Base-by-base conservation (phyloP, 1,140 invertebrate species). In the Drosophila jambulina region DNA sequence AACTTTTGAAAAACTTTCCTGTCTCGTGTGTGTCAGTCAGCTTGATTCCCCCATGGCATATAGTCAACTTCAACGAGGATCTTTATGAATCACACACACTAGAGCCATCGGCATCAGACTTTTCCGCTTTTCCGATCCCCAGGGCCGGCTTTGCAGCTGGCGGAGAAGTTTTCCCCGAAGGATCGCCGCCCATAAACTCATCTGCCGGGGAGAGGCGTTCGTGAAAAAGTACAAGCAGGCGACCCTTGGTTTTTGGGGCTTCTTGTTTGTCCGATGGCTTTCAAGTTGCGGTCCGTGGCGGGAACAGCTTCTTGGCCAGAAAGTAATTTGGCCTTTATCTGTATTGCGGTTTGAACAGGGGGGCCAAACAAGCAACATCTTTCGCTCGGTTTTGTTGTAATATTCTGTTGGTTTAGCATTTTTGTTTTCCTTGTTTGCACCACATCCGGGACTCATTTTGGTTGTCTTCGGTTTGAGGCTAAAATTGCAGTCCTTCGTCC, bases 311-410 rank as follows among this genome's bases (percentile, higher is more conserved):
- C 85, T 90, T 88, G 85, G 85, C 85, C 85, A 90, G 74, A 88
- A 88, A 85, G 85, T 90, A 90, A 90, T 85, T 88, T 88, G 85
- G 75, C 81, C 86, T 90, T 85, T 88, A 88, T 88, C 85, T 88
- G 81, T 88, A 81, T 81, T 85, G 85, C 85, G 85, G 85, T 81
- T 88, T 90, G 77, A 88, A 76, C 81, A 88, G 85, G 38, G 67
- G 48, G 46, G 64, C 75, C 54, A 65, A 68, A 21, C 46, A 25
- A 43, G 58, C 64, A 46, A 46, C 46, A 67, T 53, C 72, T 76
- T 77, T 65, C 13, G 38, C 72, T 34, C 54, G 27, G 48, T 45
- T 51, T 45, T 87, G 63, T 56, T 78, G 51, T 75, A 78, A 86
- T 82, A 74, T 83, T 69, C 46, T 87, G 76, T 71, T 80, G 75